Evolutionary conservation across 2,888 invertebrate species (phyloP).

Genomic region (Drosophila hamatofila): DNA sequence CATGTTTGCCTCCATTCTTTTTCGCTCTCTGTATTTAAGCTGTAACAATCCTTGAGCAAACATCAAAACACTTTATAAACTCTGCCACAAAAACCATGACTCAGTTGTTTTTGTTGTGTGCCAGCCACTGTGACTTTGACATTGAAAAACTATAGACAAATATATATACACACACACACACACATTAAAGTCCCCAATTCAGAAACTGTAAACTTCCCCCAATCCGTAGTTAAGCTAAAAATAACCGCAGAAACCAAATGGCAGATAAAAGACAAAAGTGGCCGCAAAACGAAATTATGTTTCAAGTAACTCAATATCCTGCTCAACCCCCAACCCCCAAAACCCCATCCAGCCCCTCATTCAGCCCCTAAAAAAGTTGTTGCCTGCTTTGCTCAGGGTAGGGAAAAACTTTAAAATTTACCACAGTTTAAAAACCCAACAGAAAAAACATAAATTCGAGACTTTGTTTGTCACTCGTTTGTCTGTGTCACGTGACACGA

Average conservation of each 20-base stretch:
- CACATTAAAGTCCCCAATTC: conserved; percentile 3
- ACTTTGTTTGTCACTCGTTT: conserved; percentile 73
- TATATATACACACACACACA: conserved; percentile 7
- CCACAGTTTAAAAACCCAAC: conserved; percentile 60
- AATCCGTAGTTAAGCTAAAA: conserved; percentile 55
- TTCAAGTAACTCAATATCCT: conserved; percentile 75
- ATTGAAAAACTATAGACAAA: conserved; percentile 67
- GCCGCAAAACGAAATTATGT: conserved; percentile 75
- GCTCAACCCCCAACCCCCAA: conserved; percentile 1
- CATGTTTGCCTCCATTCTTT: neutral
- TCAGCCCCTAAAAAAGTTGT: conserved; percentile 17
- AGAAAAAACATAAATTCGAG: conserved; percentile 27
- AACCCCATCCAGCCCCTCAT: neutral
- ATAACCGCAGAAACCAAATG: conserved; percentile 68
- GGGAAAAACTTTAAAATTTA: conserved; percentile 68
- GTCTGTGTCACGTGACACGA: conserved; percentile 73
- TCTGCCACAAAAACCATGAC: conserved; percentile 53
- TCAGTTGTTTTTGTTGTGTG: conserved; percentile 40
- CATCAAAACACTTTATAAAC: conserved; percentile 47
- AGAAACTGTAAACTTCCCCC: conserved; percentile 18
- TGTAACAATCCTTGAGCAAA: conserved; percentile 18
- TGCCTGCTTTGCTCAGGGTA: conserved; percentile 7
- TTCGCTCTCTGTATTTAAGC: conserved; percentile 3
- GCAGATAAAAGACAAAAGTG: conserved; percentile 64
- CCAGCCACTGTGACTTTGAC: conserved; percentile 65